A percentile compares a stretch with the other conserved stretches of the same genome.
Evolutionary conservation across 2,113 vertebrate genomes (phyloP).

Genomic region (Ailuropoda melanoleuca): DNA sequence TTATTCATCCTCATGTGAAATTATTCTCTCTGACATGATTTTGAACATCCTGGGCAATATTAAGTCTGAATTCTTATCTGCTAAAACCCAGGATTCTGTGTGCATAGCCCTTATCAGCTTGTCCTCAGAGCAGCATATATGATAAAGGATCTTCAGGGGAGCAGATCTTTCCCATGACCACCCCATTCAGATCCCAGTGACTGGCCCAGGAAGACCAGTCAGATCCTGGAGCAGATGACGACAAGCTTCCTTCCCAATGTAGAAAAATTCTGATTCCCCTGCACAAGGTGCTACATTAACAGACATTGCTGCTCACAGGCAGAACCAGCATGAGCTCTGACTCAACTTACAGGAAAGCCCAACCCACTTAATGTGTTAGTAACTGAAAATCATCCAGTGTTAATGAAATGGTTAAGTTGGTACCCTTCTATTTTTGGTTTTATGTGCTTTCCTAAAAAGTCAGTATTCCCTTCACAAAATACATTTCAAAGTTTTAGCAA

Average conservation of each 20-base stretch:
- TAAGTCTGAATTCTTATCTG: constrained; percentile 60
- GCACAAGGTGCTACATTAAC: not conserved
- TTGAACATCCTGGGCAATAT: constrained; percentile 41
- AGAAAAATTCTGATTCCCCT: not conserved
- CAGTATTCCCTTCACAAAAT: not conserved
- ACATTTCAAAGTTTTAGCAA: not conserved
- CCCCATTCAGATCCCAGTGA: not conserved
- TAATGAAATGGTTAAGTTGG: not conserved
- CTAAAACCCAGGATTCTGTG: constrained; percentile 21
- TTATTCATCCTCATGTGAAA: constrained; percentile 73
- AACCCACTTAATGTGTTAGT: not conserved
- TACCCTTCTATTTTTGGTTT: not conserved
- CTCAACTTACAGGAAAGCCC: not conserved
- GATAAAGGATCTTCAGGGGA: not conserved
- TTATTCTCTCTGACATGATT: constrained; percentile 73
- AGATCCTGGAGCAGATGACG: not conserved
- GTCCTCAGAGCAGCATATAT: not conserved
- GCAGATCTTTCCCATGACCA: not conserved
- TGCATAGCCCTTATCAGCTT: not conserved
- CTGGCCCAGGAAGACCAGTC: not conserved
- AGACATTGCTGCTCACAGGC: not conserved
- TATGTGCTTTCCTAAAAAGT: not conserved
- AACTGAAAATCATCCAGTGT: not conserved
- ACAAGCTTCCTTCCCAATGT: not conserved
- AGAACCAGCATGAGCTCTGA: not conserved